phyloP scores from a whole-genome alignment of 2,888 invertebrate species.

The Stratiomys singularior region DNA sequence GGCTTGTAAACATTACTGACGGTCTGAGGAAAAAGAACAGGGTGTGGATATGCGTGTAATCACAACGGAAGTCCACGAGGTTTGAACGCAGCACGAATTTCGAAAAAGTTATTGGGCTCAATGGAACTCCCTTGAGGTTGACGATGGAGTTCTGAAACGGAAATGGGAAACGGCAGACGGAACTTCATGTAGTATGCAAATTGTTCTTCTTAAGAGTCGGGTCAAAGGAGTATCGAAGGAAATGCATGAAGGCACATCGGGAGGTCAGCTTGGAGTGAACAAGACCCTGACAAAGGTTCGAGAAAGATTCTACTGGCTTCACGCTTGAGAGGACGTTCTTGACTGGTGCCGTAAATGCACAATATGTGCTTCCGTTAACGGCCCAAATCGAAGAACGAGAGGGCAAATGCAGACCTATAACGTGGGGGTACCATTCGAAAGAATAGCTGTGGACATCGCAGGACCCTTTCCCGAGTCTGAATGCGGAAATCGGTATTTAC shows the following conservation, averaged over 20 bases:
- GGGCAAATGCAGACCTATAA: constrained; percentile 53
- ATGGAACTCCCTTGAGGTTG: neutral
- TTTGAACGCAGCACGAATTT: constrained; percentile 2
- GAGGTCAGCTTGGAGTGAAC: constrained; percentile 55
- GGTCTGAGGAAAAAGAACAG: neutral
- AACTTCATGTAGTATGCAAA: constrained; percentile 41
- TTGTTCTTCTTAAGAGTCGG: constrained; percentile 47
- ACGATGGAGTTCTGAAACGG: constrained; percentile 19
- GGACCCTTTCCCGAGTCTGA: neutral
- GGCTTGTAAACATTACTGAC: too few species aligned
- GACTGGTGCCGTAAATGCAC: constrained; percentile 35
- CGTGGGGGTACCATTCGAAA: constrained; percentile 32
- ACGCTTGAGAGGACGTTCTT: constrained; percentile 52
- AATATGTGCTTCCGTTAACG: constrained; percentile 47
- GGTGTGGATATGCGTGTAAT: neutral
- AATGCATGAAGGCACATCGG: constrained; percentile 51
- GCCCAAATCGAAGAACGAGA: constrained; percentile 47
- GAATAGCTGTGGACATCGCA: constrained; percentile 42
- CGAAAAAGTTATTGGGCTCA: constrained; percentile 29
- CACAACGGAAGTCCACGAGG: neutral
- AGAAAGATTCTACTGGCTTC: constrained; percentile 48
- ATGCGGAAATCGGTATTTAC: constrained; percentile 37
- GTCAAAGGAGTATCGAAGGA: constrained; percentile 52
- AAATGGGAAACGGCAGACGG: constrained; percentile 21
- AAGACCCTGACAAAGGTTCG: constrained; percentile 26